Conservation (phyloP, 2,888 invertebrate species). For the Bimastos eiseni region DNA sequence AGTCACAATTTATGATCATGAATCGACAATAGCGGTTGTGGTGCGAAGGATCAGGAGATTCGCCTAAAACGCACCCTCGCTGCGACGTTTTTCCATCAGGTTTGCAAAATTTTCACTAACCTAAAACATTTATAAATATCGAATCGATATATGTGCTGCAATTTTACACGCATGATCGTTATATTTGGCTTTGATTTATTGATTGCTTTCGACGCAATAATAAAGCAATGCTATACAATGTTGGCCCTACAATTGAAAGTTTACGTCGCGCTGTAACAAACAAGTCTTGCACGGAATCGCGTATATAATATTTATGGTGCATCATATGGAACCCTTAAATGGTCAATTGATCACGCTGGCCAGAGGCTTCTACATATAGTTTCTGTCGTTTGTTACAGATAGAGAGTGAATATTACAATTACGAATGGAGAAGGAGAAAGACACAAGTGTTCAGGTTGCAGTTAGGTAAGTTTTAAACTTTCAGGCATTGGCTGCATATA, state of each 20-base stretch:
- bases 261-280: too few relatives aligned
- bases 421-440: neutral
- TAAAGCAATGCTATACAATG: too few relatives aligned
- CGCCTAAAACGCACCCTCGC: neutral
- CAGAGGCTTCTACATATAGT: too few relatives aligned
- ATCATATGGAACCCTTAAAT: too few relatives aligned
- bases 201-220: neutral
- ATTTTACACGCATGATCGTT: neutral
- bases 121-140: neutral
- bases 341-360: too few relatives aligned
- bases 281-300: too few relatives aligned
- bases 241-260: too few relatives aligned
- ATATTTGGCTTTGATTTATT: neutral
- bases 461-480: conserved; percentile 31
- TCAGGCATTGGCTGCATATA: neutral
- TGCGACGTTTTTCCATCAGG: neutral
- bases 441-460: conserved; percentile 26
- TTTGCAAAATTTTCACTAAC: neutral
- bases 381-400: neutral
- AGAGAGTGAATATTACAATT: neutral
- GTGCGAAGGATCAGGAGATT: neutral
- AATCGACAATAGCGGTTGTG: neutral
- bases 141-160: neutral
- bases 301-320: too few relatives aligned
- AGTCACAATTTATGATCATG: neutral